Percentiles rank a stretch among this genome's conserved stretches.
These are phyloP conservation scores for Orthonyx spaldingii DNA, from an alignment of 2,113 vertebrate genomes.

Conservation along the genomic window DNA sequence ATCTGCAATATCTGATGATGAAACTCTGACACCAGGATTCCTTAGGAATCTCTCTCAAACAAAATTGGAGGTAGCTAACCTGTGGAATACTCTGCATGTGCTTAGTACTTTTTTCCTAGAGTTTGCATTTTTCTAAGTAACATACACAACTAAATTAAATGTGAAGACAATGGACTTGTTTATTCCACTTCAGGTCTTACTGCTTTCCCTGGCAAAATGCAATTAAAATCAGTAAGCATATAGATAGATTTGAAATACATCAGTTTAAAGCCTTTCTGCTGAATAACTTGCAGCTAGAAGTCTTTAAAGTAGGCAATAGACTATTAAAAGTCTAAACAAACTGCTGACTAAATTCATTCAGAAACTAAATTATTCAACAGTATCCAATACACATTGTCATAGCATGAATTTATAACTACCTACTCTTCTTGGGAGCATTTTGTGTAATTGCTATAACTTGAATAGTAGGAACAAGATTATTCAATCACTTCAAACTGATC, in stretches of 20 bases:
- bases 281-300: not conserved
- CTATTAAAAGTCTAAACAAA: slow-evolving; percentile 39
- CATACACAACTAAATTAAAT: not conserved
- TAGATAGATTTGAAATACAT: not conserved
- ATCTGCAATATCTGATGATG: not conserved
- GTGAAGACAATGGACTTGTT: not conserved
- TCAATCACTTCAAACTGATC: not conserved
- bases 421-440: slow-evolving; percentile 4
- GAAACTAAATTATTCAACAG: slow-evolving; percentile 44
- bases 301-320: slow-evolving; percentile 5
- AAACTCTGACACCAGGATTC: not conserved
- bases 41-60: not conserved
- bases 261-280: not conserved
- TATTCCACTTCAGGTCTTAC: not conserved
- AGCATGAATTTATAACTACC: slow-evolving; percentile 1
- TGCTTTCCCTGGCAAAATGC: not conserved
- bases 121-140: not conserved
- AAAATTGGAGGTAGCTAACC: not conserved
- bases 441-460: not conserved
- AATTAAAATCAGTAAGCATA: not conserved
- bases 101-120: not conserved
- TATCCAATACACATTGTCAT: slow-evolving; percentile 18
- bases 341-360: slow-evolving; percentile 27
- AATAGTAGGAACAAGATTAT: not conserved
- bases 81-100: not conserved